Base-by-base conservation (phyloP, 2,888 invertebrate genomes). In the Platycheirus albimanus region DNA sequence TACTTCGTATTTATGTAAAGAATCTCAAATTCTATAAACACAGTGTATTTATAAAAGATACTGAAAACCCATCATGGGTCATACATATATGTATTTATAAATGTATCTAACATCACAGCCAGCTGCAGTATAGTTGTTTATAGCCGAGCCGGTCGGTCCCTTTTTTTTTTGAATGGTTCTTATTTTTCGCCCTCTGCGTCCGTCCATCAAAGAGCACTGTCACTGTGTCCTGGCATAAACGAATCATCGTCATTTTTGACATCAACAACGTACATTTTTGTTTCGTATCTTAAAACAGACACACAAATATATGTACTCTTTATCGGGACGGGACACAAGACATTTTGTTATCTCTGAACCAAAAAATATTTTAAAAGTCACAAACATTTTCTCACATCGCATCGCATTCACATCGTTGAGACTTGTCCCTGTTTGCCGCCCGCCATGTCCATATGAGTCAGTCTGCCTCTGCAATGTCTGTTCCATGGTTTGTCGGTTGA, bases 301-400 rank as follows among this genome's bases (percentile, higher is more conserved):
- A 64, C 45, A n/a, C 28, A 58, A 41, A 51, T 66, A 41, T n/a
- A 51, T 66, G n/a, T 49, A 70, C 58, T 41, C 45, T 61, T 61
- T 63, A 76, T 69, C 61, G 61, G 30, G 36, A 20, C 61, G 61
- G 30, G 36, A 20, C 45, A 54, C 51, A 70, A 76, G 52, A 70
- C n/a, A 54, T 54, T 76, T 70, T 47, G 61, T 70, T 76, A 76
- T 76, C 76, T 52, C 43, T 13, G 15, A 70, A 30, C n/a, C 38
- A 45, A 52, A 8, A 76, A 76, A 76, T 69, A 69, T 63, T 76
- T 70, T 47, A 52, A 69, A 36, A 69, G 61, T 28, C 52, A 17
- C 41, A 72, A 58, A 47, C 52, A 33, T 56, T 70, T 70, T 47
- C 33, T 45, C n/a, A 17, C 30, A 61, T 30, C 15, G 36, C 3